Evolutionary conservation across 2,797 vertebrate species (phyloP).

Genomic region (Cuculus canorus): DNA sequence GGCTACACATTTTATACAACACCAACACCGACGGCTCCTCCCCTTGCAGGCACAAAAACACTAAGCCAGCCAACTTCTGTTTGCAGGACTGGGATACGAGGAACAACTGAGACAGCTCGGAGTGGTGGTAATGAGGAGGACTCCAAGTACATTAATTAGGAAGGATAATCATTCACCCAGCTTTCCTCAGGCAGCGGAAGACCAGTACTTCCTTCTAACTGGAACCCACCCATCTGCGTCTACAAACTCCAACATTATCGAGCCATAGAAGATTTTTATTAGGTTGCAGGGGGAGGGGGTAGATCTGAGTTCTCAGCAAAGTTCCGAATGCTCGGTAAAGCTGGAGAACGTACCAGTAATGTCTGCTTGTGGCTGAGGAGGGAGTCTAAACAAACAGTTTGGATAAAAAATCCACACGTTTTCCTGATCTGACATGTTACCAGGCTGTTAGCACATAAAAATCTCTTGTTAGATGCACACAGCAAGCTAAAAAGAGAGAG

Average conservation of each 20-base stretch:
- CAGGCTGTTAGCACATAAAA: background rate
- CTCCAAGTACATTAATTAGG: rapidly evolving
- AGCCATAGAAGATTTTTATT: background rate
- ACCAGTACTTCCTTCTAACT: background rate
- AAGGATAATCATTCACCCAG: rapidly evolving
- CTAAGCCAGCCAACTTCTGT: background rate
- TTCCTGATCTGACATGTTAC: background rate
- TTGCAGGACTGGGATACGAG: background rate
- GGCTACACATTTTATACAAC: background rate
- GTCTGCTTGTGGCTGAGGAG: rapidly evolving
- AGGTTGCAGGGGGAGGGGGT: too few species aligned
- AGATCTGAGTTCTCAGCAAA: too few species aligned
- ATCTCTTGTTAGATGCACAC: rapidly evolving
- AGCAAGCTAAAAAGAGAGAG: background rate
- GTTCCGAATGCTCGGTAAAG: background rate
- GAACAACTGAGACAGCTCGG: rapidly evolving
- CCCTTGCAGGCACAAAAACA: background rate
- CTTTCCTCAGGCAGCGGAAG: too few species aligned
- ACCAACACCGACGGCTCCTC: background rate
- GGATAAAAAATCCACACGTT: background rate
- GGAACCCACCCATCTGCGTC: background rate
- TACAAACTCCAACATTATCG: rapidly evolving
- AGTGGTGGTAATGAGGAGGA: background rate
- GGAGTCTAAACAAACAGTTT: background rate
- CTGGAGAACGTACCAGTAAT: background rate